Conservation (phyloP, 2,888 invertebrate genomes). For the Megaustenia siamemsis region DNA sequence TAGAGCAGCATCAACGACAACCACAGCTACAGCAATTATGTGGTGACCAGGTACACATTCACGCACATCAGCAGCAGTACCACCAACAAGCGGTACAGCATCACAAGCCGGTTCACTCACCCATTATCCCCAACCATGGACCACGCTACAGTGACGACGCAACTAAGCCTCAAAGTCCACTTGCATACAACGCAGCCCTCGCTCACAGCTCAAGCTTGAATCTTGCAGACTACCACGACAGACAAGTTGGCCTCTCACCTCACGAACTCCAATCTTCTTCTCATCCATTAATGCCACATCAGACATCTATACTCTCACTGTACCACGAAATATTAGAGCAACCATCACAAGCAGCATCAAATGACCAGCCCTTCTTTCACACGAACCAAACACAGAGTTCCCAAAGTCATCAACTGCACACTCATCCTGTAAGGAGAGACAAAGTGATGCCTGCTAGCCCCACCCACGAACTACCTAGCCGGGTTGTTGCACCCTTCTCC, state of each 20-base stretch:
- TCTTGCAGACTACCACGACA: not conserved
- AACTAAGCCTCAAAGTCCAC: not conserved
- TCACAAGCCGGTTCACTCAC: conserved; percentile 20
- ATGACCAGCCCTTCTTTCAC: not conserved
- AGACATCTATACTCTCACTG: not conserved
- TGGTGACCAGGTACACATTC: not conserved
- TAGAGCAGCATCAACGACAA: not conserved
- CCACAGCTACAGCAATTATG: conserved; percentile 6
- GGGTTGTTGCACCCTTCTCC: not conserved
- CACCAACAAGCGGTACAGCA: not conserved
- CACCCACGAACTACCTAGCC: not conserved
- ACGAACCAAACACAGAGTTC: not conserved
- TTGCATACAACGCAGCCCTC: conserved; percentile 15
- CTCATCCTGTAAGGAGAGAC: not conserved
- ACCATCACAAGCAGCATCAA: too few relatives aligned
- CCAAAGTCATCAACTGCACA: not conserved
- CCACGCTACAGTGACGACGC: conserved; percentile 36
- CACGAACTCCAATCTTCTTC: not conserved
- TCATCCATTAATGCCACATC: not conserved
- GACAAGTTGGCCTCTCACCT: not conserved
- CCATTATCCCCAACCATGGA: conserved; percentile 13
- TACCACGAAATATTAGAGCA: too few relatives aligned
- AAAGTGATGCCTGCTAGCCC: not conserved
- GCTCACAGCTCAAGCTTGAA: not conserved
- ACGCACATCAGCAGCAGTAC: conserved; percentile 19